phyloP scores from a whole-genome alignment of 2,113 vertebrate genomes.

The Numenius arquata region DNA sequence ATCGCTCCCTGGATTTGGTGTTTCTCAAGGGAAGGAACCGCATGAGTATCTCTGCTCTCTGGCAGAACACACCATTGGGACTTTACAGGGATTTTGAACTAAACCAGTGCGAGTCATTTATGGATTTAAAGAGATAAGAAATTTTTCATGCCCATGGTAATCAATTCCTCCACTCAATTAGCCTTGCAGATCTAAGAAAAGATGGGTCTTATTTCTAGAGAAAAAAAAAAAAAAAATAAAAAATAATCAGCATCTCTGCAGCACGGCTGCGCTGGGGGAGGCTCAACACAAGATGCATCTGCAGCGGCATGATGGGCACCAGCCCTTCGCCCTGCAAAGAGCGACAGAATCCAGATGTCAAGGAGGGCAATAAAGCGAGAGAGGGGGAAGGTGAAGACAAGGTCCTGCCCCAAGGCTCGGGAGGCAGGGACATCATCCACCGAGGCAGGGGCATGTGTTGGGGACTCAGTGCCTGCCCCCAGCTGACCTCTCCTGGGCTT shows the following conservation, averaged over 20 bases:
- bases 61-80: neutral
- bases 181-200: neutral
- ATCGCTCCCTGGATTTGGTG: neutral
- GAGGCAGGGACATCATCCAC: neutral
- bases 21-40: neutral
- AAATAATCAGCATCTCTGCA: neutral
- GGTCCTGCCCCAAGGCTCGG: neutral
- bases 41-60: neutral
- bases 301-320: neutral
- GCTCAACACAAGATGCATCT: neutral
- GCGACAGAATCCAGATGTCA: too few relatives aligned
- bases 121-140: neutral
- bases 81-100: neutral
- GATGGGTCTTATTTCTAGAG: neutral
- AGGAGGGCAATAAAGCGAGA: neutral
- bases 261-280: accelerated
- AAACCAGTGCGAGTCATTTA: accelerated
- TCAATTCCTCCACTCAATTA: conserved; percentile 18
- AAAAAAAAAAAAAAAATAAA: too few relatives aligned
- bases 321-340: neutral
- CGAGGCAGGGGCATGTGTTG: accelerated
- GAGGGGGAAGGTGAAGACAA: neutral
- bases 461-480: neutral
- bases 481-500: neutral
- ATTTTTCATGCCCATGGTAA: neutral